Evolutionary conservation across 2,888 invertebrate species (phyloP), one percentile per base, ranked within the genome.

Genomic region (Hydrotaea diabolus): DNA sequence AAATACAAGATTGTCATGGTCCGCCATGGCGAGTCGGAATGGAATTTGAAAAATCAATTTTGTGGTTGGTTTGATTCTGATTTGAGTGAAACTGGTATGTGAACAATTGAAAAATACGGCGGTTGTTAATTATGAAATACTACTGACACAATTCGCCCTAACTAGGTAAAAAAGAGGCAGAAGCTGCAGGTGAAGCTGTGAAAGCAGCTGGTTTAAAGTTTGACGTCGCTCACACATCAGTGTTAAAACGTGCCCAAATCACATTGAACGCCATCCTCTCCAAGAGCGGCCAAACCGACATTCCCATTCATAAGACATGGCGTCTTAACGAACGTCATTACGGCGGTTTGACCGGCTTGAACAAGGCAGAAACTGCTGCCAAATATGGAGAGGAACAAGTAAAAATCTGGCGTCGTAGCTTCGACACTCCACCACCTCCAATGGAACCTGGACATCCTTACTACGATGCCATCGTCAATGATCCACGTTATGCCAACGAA

Each of bases 251-350:
- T 85, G 97, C 97, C 0, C 96, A 97, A 90, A 94, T 95, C 74
- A 97, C 97, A 0, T 91, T 97, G 64, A 94, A 94, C 72, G 92
- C 94, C 0, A 95, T 97, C 81, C 92, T 97, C 8, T 93, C 94
- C 81, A 95, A 95, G 90, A 94, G 95, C 19, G 95, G 94, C 0
- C 96, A 96, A 89, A 92, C 94, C 53, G 94, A 94, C 86, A 93
- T 97, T 84, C 95, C 96, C 0, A 93, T 96, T 21, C 91, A 94
- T 19, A 96, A 96, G 91, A 96, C 96, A 1, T 97, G 97, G 97
- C 94, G 97, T 11, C 92, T 97, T 11, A 97, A 97, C 89, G 97
- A 97, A 92, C 95, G 97, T 86, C 97, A 97, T 90, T 97, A 97
- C 88, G 97, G 97, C 80, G 96, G 96, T 23, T 93, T 97, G 5